Conservation (phyloP, 2,888 invertebrate species). For the Acrobeloides nanus region DNA sequence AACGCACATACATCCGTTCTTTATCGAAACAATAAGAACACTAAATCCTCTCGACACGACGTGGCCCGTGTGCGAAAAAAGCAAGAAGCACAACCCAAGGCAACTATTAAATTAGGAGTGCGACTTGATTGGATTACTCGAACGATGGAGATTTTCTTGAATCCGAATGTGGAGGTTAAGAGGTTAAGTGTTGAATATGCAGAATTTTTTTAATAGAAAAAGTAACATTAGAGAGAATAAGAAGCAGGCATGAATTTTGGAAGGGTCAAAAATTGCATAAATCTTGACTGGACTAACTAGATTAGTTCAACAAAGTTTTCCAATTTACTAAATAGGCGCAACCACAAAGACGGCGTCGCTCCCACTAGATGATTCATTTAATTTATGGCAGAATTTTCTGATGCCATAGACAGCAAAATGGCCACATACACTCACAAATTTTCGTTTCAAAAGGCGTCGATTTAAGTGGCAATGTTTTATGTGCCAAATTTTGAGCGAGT, state of each 20-base stretch:
- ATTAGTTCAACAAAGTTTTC: not conserved
- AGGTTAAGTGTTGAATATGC: too few relatives aligned
- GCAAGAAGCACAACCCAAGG: conserved; percentile 1
- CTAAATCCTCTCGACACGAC: conserved; percentile 2
- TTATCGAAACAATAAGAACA: too few relatives aligned
- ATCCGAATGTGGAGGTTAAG: too few relatives aligned
- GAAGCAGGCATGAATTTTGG: too few relatives aligned
- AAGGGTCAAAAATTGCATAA: too few relatives aligned
- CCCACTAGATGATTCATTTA: conserved; percentile 16
- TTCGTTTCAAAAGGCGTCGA: not conserved
- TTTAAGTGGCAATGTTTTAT: not conserved
- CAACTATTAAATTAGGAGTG: not conserved
- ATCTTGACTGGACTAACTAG: not conserved
- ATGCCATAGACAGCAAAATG: too few relatives aligned
- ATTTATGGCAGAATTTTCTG: conserved; percentile 17
- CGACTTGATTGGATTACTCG: not conserved
- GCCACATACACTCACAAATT: conserved; percentile 6
- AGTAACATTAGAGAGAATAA: too few relatives aligned
- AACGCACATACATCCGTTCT: conserved; percentile 44
- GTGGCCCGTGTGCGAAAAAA: not conserved
- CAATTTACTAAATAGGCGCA: not conserved
- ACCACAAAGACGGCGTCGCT: not conserved
- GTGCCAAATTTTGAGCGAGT: too few relatives aligned
- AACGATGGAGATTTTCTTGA: not conserved
- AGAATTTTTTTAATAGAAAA: too few relatives aligned